These are phyloP conservation scores for Aphyosemion australe DNA, from an alignment of 2,113 vertebrate species.

Conservation along the genomic window DNA sequence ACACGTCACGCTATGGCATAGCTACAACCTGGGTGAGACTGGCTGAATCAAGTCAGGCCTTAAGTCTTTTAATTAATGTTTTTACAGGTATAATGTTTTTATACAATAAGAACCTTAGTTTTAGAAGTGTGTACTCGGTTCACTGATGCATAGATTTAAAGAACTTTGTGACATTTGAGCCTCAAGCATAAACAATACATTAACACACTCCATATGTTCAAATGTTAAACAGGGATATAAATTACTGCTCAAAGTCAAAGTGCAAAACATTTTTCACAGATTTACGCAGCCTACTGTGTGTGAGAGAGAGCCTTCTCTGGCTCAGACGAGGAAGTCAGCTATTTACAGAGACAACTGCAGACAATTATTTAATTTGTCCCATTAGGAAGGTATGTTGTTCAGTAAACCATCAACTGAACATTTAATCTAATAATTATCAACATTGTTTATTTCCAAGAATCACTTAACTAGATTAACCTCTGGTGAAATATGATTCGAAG, in stretches of 20 bases:
- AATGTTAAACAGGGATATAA: conserved; percentile 4
- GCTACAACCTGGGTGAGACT: not conserved
- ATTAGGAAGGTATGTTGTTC: conserved; percentile 20
- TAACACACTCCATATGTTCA: conserved; percentile 27
- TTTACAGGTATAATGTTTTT: not conserved
- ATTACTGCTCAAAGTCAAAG: conserved; percentile 2
- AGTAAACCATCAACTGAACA: conserved; percentile 21
- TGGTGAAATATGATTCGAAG: conserved; percentile 35
- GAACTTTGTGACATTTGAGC: not conserved
- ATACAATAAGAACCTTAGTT: not conserved
- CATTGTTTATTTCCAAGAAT: conserved; percentile 15
- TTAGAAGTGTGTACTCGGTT: not conserved
- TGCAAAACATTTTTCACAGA: conserved; percentile 3
- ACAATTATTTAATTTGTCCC: conserved; percentile 16
- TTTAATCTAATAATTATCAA: conserved; percentile 42
- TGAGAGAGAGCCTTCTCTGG: too few relatives aligned
- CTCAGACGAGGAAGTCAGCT: not conserved
- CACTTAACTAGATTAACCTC: conserved; percentile 32
- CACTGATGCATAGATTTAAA: not conserved
- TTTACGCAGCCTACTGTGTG: not conserved
- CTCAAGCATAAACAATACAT: conserved; percentile 19
- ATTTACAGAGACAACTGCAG: conserved; percentile 10
- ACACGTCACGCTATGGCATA: too few relatives aligned
- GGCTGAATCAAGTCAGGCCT: not conserved
- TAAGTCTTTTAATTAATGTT: not conserved